Evolutionary conservation across 2,888 invertebrate genomes (phyloP), one percentile per base, ranked within the genome.

Genomic region (Therioaphis trifolii): DNA sequence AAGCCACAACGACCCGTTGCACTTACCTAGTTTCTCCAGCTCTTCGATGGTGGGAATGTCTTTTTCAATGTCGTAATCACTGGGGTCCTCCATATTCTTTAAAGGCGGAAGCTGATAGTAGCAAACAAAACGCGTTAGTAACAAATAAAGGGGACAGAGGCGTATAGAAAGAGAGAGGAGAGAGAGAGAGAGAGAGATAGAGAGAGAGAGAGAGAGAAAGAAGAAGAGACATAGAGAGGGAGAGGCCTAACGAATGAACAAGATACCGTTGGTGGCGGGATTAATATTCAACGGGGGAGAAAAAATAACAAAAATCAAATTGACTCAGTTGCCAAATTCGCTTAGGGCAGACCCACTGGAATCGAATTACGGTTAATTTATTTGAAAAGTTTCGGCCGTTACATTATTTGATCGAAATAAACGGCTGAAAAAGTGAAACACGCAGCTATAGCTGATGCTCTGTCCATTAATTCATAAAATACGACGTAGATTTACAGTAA

Each of bases 41-140:
- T 90, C 89, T 87, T 89, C 89, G 9, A 88, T 88, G 0, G 94
- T 92, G 46, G 86, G 86, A 75, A 85, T 79, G 69, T 85, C 93
- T 85, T 93, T 93, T 84, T 95, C 94, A 78, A 95, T 92, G 86
- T 95, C 95, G 87, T 94, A 95, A 87, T 95, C 95, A 84, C 87
- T 94, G 0, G 95, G 94, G 88, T 95, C 95, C 88, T 95, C 95
- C 91, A 95, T 92, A 0, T 92, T 91, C 87, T 92, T 91, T 72
- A 96, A 90, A 29, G 93, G 93, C 0, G 95, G 94, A 61, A 96
- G 88, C 94, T 94, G 86, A 24, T 88, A 66, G 3, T 24, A 21
- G 4, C 43, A 79, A 85, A 78, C 79, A 49, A 80, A 72, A 61
- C 43, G 29, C 21, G 29, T 79, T 69, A 79, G 43, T 79, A 52